phyloP scores from a whole-genome alignment of 2,113 vertebrate species.

The Eleginops maclovinus region DNA sequence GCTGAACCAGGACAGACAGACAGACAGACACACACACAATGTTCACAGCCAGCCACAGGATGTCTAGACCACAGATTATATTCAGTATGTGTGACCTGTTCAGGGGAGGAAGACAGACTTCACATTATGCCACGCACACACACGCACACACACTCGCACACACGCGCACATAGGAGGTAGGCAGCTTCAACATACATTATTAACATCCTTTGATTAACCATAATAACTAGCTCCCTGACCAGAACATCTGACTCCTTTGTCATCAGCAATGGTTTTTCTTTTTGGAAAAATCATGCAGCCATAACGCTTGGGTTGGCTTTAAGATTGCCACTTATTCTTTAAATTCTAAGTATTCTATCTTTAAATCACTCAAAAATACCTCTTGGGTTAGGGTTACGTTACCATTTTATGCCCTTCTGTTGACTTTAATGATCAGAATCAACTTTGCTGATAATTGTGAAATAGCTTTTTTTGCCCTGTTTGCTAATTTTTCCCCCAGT shows the following conservation, averaged over 20 bases:
- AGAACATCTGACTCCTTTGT: slow-evolving; percentile 63
- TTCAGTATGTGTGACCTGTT: slow-evolving; percentile 41
- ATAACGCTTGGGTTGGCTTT: slow-evolving; percentile 10
- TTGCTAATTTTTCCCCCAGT: slow-evolving; percentile 57
- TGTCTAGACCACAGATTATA: slow-evolving; percentile 66
- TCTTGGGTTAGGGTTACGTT: not conserved
- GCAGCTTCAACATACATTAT: slow-evolving; percentile 53
- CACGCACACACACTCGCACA: not conserved
- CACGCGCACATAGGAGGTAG: slow-evolving; percentile 10
- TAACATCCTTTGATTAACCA: slow-evolving; percentile 64
- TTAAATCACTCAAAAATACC: slow-evolving; percentile 17
- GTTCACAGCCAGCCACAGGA: slow-evolving; percentile 43
- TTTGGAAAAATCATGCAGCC: slow-evolving; percentile 30
- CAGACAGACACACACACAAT: slow-evolving; percentile 32
- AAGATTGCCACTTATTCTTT: slow-evolving; percentile 9
- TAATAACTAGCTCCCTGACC: slow-evolving; percentile 59
- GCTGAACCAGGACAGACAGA: slow-evolving; percentile 18
- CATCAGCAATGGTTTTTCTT: slow-evolving; percentile 47
- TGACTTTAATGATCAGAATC: slow-evolving; percentile 14
- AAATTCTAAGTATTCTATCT: slow-evolving; percentile 12
- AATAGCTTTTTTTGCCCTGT: slow-evolving; percentile 30
- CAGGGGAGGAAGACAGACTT: slow-evolving; percentile 31
- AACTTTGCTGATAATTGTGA: slow-evolving; percentile 1
- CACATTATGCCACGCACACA: slow-evolving; percentile 24
- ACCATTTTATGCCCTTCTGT: not conserved